Evolutionary conservation across 2,113 vertebrate species (phyloP).

Genomic region (Neolamprologus sp.): DNA sequence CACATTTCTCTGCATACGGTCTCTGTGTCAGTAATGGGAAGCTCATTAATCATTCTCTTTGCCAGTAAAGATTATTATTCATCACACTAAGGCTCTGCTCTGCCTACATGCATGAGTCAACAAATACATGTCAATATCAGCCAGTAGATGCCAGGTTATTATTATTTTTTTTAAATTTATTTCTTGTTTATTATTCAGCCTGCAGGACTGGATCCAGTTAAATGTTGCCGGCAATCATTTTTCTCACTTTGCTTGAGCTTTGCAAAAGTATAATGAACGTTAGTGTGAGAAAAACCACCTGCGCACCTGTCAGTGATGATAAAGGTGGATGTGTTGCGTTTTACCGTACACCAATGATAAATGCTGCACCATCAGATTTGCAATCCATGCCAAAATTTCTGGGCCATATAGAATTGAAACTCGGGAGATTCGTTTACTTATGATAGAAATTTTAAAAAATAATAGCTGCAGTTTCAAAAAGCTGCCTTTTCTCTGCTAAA

Average conservation of each 20-base stretch:
- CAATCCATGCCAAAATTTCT: not conserved
- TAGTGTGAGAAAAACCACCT: not conserved
- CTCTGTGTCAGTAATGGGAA: not conserved
- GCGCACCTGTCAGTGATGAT: conserved; percentile 46
- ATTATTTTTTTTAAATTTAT: conserved; percentile 14
- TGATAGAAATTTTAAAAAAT: not conserved
- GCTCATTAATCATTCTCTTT: conserved; percentile 44
- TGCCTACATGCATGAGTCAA: conserved; percentile 15
- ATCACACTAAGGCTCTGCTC: not conserved
- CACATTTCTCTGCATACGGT: not conserved
- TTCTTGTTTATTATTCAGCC: conserved; percentile 4
- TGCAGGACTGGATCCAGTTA: conserved; percentile 11
- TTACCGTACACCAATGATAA: not conserved
- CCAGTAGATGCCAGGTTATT: not conserved
- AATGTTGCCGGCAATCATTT: conserved; percentile 31
- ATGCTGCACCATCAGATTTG: not conserved
- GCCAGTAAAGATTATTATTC: conserved; percentile 46
- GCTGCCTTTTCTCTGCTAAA: not conserved
- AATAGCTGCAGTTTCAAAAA: not conserved
- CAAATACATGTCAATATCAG: conserved; percentile 35
- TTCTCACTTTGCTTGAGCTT: conserved; percentile 26
- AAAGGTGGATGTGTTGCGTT: conserved; percentile 6
- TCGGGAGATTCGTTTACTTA: not conserved
- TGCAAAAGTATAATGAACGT: conserved; percentile 36
- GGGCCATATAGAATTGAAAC: not conserved